Base-by-base conservation (phyloP, 2,888 invertebrate species). In the Pollenia amentaria region DNA sequence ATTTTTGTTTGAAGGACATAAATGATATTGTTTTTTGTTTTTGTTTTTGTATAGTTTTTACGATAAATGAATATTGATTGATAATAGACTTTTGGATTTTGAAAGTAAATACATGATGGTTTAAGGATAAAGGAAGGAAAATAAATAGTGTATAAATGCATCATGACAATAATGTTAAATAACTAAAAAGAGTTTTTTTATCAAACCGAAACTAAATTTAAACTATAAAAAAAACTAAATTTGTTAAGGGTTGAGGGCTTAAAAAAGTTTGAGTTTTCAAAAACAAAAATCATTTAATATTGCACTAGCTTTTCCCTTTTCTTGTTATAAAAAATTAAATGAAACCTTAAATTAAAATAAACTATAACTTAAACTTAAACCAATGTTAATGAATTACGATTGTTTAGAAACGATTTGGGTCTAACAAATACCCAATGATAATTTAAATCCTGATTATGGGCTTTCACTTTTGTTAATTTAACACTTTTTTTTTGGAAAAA, bases 381-480 rank as follows among this genome's bases (percentile, higher is more conserved):
- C 83, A 89, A 90, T 88, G 90, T 89, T 57, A 91, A 89, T 78
- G 92, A 91, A 88, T 91, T 92, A 88, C 91, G 92, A 91, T 91
- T 91, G 85, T 90, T 90, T 89, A 92, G 84, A 80, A 91, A 90
- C 85, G 92, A 92, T 90, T 92, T 92, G 85, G 92, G 92, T 88
- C 92, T 89, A 79, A 91, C 91, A 90, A 92, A 92, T 81, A 92
- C 92, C 92, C 92, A 92, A 89, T 90, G 90, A 90, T 92, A 92
- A 87, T 92, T 92, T 88, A 89, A 89, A 89, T 91, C 91, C 91
- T 88, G 88, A 70, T 89, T 86, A 89, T 89, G 88, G 16, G 79
- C 48, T 73, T 83, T 87, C 57, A 77, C 72, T 87, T 87, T 84
- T n/a, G 72, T 80, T 67, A 87, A 77, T 81, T 84, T 84, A 42